Percentiles rank a stretch among this genome's conserved stretches.
Evolutionary conservation across 2,888 invertebrate species (phyloP).

Genomic region (Aromia moschata): DNA sequence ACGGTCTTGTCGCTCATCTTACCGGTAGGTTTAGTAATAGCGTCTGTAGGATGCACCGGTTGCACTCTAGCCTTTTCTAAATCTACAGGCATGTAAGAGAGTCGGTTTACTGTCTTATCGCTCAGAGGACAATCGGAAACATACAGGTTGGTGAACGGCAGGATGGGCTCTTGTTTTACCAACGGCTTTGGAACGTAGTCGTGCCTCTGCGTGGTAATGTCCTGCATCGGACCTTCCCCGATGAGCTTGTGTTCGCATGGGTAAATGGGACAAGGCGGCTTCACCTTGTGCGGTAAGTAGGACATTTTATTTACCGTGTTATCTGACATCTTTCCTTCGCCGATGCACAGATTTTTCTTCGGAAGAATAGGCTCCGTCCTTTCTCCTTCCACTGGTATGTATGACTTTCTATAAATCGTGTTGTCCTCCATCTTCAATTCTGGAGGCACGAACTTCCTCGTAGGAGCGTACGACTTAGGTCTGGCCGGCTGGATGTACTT

Average conservation of each 20-base stretch:
- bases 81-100: slow-evolving; percentile 66
- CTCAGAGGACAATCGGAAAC: slow-evolving; percentile 61
- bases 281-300: slow-evolving; percentile 66
- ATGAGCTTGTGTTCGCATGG: slow-evolving; percentile 72
- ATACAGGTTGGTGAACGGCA: slow-evolving; percentile 55
- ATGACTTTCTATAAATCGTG: slow-evolving; percentile 75
- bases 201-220: slow-evolving; percentile 76
- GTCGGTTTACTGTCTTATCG: slow-evolving; percentile 67
- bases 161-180: slow-evolving; percentile 62
- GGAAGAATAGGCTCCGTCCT: slow-evolving; percentile 58
- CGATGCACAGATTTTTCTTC: slow-evolving; percentile 59
- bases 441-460: slow-evolving; percentile 68
- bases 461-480: slow-evolving; percentile 69
- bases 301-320: slow-evolving; percentile 69
- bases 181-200: slow-evolving; percentile 75
- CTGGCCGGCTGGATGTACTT: slow-evolving; percentile 67
- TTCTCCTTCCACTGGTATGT: slow-evolving; percentile 64
- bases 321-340: slow-evolving; percentile 62
- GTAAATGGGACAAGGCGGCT: slow-evolving; percentile 67
- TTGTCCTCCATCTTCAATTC: slow-evolving; percentile 68
- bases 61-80: slow-evolving; percentile 53
- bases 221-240: slow-evolving; percentile 75
- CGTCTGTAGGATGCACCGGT: slow-evolving; percentile 52
- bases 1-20: slow-evolving; percentile 58
- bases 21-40: slow-evolving; percentile 53